These are phyloP conservation scores for Thyatira batis DNA, from an alignment of 2,888 invertebrate species.

Conservation along the genomic window DNA sequence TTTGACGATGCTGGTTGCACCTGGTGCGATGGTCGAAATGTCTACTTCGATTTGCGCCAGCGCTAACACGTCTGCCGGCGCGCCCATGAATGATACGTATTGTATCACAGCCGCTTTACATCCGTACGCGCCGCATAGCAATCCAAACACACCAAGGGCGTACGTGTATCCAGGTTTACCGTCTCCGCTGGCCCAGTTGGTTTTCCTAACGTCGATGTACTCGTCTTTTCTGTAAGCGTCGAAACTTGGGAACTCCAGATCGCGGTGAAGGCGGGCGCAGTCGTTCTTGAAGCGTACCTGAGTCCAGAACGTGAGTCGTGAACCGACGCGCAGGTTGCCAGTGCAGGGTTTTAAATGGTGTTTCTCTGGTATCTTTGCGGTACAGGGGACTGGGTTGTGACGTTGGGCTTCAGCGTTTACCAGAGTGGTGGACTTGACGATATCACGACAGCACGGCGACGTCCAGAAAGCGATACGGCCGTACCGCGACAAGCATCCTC, in stretches of 20 bases:
- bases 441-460: constrained; percentile 34
- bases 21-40: constrained; percentile 85
- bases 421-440: constrained; percentile 21
- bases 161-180: constrained; percentile 74
- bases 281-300: constrained; percentile 61
- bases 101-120: constrained; percentile 83
- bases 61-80: constrained; percentile 89
- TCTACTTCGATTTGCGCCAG: constrained; percentile 90
- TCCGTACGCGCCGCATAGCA: constrained; percentile 82
- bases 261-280: constrained; percentile 64
- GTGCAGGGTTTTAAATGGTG: constrained; percentile 16
- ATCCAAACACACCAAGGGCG: constrained; percentile 75
- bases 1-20: constrained; percentile 85
- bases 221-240: constrained; percentile 62
- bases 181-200: constrained; percentile 58
- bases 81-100: constrained; percentile 82
- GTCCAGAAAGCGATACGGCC: constrained; percentile 37
- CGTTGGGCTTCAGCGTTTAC: constrained; percentile 9
- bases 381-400: background rate
- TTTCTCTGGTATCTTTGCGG: constrained; percentile 6
- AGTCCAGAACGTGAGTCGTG: constrained; percentile 44
- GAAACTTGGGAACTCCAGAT: constrained; percentile 61
- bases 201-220: constrained; percentile 55
- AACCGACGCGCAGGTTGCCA: constrained; percentile 15
- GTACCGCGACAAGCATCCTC: constrained; percentile 29